phyloP scores from a whole-genome alignment of 2,888 invertebrate genomes.

The Balanococcus diminutus region DNA sequence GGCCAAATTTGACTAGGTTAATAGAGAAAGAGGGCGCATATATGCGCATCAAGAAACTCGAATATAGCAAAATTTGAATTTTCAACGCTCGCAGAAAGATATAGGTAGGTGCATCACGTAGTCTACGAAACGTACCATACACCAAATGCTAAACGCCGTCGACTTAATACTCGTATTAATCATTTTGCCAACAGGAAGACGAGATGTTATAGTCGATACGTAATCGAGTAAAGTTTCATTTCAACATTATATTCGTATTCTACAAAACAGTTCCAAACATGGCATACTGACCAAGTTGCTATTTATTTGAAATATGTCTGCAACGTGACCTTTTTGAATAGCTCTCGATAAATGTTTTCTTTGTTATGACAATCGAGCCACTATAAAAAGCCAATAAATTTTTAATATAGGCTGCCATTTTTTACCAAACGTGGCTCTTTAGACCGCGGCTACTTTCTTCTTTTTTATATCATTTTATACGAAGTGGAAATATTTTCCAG shows the following conservation, averaged over 20 bases:
- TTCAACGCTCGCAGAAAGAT: background rate
- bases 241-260: background rate
- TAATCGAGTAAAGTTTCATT: background rate
- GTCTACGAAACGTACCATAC: background rate
- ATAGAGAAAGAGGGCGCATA: too few relatives aligned
- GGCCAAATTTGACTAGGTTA: too few relatives aligned
- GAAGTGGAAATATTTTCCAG: background rate
- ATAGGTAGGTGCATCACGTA: too few relatives aligned
- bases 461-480: background rate
- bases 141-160: background rate
- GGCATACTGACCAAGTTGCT: background rate
- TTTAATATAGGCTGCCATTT: conserved; percentile 15
- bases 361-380: background rate
- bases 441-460: background rate
- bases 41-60: background rate
- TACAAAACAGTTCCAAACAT: background rate
- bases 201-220: background rate
- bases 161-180: background rate
- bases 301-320: conserved; percentile 9
- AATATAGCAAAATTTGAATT: background rate
- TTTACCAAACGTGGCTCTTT: background rate
- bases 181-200: background rate
- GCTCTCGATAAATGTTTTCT: background rate
- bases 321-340: conserved; percentile 31
- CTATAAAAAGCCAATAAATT: background rate